Base-by-base conservation (phyloP, 1,140 invertebrate genomes). In the Campoletis sonorensis region DNA sequence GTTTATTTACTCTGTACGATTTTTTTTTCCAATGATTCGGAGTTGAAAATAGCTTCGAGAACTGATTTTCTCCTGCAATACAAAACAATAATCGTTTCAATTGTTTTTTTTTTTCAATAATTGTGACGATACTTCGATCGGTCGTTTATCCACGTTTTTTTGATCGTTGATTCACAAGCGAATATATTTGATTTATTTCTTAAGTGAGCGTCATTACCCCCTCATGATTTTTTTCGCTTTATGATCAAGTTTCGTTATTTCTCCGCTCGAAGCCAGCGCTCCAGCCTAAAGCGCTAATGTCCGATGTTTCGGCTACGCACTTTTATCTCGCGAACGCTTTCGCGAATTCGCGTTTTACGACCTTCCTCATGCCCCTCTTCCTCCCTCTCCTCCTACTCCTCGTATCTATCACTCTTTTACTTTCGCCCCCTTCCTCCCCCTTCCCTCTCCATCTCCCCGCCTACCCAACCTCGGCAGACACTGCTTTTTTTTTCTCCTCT, bases 321-420 rank as follows among this genome's bases (percentile, higher is more conserved):
- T 72, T 81, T 81, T 81, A 81, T 81, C 79, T 81, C 76, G 58
- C 51, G 72, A 54, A 26, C 49, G 49, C 72, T 45, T 49, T 75
- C 71, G 73, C 72, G 72, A 81, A 58, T 30, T 67, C 58, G 45
- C 68, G 33, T 77, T 77, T 81, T 81, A 77, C 70, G 80, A 77
- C 79, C 79, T 70, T 70, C 67, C 27, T 70, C 67, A n/a, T 21
- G n/a, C 23, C 23, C 26, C 70, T 23, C 11, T 21, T n/a, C 7
- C 70, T 49, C 21, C n/a, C 70, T 23, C 11, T 21, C 33, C 7
- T 40, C 26, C 21, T 8, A 16, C 16, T 26, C 5, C n/a, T 23
- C 61, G 26, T 45, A 23, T 23, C 61, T 27, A 64, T 64, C 61
- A 15, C 23, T 64, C 61, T 64, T n/a, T 23, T 27, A n/a, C 21